Conservation (phyloP, 1,140 invertebrate genomes). For the Orius laevigatus region DNA sequence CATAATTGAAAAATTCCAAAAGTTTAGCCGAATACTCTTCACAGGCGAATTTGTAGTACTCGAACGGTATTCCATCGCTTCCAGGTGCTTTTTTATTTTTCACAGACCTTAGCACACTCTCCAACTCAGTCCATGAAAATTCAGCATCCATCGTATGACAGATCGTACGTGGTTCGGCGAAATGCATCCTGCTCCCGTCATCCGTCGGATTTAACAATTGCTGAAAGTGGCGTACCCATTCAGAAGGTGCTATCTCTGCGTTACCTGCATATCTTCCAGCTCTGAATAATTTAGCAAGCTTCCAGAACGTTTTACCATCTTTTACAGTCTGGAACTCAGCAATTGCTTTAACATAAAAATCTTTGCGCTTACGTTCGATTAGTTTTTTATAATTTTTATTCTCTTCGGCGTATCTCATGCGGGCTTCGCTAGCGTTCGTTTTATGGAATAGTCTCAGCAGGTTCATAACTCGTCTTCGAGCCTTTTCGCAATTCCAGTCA, state of each 20-base stretch:
- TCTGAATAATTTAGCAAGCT: neutral
- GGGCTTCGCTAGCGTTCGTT: too few species aligned
- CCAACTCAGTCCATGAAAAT: too few species aligned
- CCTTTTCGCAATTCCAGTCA: too few species aligned
- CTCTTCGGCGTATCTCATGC: neutral
- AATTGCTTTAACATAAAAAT: neutral
- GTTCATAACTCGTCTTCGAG: too few species aligned
- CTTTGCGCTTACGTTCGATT: neutral
- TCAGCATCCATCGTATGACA: too few species aligned
- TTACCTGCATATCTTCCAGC: neutral
- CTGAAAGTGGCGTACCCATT: too few species aligned
- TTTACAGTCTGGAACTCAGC: neutral
- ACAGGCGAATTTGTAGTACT: slow-evolving; percentile 7
- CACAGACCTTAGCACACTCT: too few species aligned
- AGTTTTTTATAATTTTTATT: slow-evolving; percentile 10
- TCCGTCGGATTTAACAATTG: too few species aligned
- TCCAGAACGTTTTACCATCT: slow-evolving; percentile 6
- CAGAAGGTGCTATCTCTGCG: too few species aligned
- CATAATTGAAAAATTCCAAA: neutral
- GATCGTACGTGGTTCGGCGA: too few species aligned
- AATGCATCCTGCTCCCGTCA: too few species aligned
- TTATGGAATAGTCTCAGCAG: too few species aligned
- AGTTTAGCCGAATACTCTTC: slow-evolving; percentile 2
- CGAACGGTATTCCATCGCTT: slow-evolving; percentile 8
- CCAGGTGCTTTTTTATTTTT: slow-evolving; percentile 11